phyloP scores from a whole-genome alignment of 2,888 invertebrate genomes.

The Acanthosepion lycidas region DNA sequence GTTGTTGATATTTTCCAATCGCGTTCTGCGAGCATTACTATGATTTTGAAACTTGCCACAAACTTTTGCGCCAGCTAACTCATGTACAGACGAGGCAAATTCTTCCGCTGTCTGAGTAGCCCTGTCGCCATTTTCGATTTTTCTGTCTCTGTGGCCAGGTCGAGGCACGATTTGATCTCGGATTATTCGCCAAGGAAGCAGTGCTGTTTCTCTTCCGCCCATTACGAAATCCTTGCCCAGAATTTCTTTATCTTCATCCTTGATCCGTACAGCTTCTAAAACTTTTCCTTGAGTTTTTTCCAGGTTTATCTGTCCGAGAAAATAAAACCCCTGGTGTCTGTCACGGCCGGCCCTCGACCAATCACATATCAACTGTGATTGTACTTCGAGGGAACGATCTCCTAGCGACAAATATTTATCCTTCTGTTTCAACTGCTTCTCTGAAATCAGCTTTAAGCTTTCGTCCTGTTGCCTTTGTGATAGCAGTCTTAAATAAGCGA shows the following conservation, averaged over 20 bases:
- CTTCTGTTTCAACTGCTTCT: neutral
- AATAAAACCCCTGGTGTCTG: neutral
- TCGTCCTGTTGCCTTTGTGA: neutral
- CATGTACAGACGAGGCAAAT: neutral
- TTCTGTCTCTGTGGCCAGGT: neutral
- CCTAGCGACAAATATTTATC: neutral
- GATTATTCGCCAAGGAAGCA: neutral
- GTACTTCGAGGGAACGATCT: neutral
- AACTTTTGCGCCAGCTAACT: neutral
- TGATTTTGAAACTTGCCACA: neutral
- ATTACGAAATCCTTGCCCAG: neutral
- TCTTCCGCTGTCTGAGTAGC: neutral
- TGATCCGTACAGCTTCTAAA: neutral
- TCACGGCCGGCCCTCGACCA: neutral
- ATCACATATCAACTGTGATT: constrained; percentile 5
- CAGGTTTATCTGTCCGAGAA: neutral
- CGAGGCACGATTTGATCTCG: neutral
- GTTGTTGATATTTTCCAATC: neutral
- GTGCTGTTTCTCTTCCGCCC: neutral
- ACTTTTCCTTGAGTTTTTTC: neutral
- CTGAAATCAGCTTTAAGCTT: neutral
- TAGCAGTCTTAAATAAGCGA: neutral
- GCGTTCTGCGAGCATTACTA: neutral
- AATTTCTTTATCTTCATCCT: neutral
- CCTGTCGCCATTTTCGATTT: neutral